Evolutionary conservation across 2,888 invertebrate species (phyloP), one percentile per base, ranked within the genome.

Genomic region (Lepidocyrtoides sp.): DNA sequence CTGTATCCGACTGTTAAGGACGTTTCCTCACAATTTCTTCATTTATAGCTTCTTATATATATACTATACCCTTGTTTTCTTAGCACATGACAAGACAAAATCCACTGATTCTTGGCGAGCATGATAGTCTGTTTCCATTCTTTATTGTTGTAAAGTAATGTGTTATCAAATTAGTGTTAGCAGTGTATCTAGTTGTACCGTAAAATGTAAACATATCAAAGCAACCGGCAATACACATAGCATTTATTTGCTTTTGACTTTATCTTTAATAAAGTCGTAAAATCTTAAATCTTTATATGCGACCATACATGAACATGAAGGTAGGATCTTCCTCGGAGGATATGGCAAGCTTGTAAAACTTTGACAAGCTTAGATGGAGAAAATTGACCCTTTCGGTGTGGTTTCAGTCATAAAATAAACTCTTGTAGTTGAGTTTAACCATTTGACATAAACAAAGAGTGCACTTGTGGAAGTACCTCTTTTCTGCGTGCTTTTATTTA

Each of bases 281-380:
- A n/a, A n/a, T n/a, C n/a, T n/a, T n/a, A 57, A 57, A 57, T 20
- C 57, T 57, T 17, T 20, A 57, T 57, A 17, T 17, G 51, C 7
- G 3, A 20, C 17, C 3, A 20, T 57, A 12, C 57, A 57, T 20
- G 20, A 20, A 5, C 5, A 17, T 57, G 5, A 20, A 10, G 17
- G 2, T 3, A 17, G 48, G 48, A 20, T 17, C 3, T n/a, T n/a
- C n/a, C n/a, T n/a, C n/a, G n/a, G n/a, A n/a, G n/a, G n/a, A n/a
- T n/a, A n/a, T n/a, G n/a, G 20, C 17, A 17, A 57, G 57, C 32
- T 88, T 60, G 60, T 88, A 69, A 89, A 91, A 89, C 63, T 91
- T 91, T 89, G 32, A 91, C 88, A 83, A 89, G 91, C 88, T 91
- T 88, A 89, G 79, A 89, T 84, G 32, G 79, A 88, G 79, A 79